Conservation (phyloP, 2,113 vertebrate genomes). For the Aleadryas rufinucha region DNA sequence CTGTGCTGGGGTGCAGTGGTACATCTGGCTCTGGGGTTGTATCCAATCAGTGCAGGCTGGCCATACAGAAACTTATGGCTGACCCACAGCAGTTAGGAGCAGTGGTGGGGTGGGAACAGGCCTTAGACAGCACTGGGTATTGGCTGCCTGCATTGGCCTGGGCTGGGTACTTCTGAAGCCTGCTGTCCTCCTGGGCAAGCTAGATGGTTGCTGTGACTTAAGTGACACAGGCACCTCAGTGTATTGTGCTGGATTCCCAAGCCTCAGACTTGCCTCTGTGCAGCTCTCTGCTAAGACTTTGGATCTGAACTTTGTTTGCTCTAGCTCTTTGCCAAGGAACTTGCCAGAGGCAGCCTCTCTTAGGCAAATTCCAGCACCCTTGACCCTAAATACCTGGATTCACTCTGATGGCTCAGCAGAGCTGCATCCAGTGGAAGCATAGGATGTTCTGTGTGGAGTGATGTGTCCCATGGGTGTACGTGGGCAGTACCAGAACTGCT, state of each 20-base stretch:
- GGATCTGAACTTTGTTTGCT: background rate
- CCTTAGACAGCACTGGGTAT: too few relatives aligned
- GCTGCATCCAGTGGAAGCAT: background rate
- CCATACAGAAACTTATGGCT: background rate
- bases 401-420: background rate
- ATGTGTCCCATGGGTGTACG: background rate
- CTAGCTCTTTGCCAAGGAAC: background rate
- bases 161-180: background rate
- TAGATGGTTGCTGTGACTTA: fast-evolving
- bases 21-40: background rate
- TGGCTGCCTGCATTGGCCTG: background rate
- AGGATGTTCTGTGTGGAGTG: background rate
- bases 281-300: background rate
- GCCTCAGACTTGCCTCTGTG: background rate
- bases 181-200: background rate
- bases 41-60: fast-evolving
- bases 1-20: fast-evolving
- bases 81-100: background rate
- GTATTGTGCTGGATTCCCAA: background rate
- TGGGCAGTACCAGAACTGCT: background rate
- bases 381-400: background rate
- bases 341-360: background rate
- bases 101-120: background rate
- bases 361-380: background rate
- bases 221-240: fast-evolving